Evolutionary conservation across 2,797 vertebrate genomes (phyloP).

Genomic region (Margarornis squamiger): DNA sequence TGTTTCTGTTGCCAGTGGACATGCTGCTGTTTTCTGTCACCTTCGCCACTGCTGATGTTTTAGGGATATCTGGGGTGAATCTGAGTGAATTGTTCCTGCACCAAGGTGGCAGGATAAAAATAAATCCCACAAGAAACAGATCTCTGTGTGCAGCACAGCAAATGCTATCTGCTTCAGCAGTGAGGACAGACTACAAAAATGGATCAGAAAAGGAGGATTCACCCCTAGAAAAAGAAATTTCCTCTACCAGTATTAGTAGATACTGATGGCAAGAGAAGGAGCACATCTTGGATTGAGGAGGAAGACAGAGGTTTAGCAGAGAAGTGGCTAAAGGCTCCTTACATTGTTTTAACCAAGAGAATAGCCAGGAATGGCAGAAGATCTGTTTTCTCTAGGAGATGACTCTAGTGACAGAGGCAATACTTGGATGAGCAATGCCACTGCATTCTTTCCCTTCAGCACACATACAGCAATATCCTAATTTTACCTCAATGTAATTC

Average conservation of each 20-base stretch:
- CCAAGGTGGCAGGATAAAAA: neutral
- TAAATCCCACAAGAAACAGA: neutral
- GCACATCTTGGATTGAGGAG: neutral
- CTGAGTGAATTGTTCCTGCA: rapidly evolving
- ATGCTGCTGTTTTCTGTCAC: neutral
- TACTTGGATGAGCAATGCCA: neutral
- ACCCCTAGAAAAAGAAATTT: neutral
- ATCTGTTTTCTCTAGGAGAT: neutral
- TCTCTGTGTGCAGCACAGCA: neutral
- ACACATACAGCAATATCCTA: neutral
- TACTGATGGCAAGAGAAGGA: neutral
- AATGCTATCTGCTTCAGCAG: neutral
- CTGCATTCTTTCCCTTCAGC: neutral
- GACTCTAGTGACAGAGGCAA: neutral
- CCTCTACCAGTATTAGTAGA: neutral
- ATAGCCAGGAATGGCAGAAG: neutral
- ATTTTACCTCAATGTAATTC: neutral
- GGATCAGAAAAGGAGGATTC: neutral
- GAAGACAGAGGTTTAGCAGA: neutral
- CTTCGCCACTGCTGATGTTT: neutral
- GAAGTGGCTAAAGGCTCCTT: neutral
- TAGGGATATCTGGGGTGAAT: neutral
- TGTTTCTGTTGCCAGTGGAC: neutral
- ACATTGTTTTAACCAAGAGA: neutral
- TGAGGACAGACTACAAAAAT: neutral